phyloP scores from a whole-genome alignment of 2,113 vertebrate species.

The Saimiri boliviensis region DNA sequence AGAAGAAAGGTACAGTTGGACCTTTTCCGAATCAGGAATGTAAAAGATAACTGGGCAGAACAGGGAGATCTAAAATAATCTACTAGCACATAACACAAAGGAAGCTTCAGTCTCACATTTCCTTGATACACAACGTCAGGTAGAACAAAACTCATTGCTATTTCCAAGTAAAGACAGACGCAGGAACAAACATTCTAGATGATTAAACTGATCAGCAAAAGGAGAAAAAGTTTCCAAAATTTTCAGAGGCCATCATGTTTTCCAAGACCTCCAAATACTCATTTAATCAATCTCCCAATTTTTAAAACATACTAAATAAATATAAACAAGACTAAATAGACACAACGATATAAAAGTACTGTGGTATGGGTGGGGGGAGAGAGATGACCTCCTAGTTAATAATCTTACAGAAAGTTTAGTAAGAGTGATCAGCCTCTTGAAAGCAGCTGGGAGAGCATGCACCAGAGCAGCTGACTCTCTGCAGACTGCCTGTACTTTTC shows the following conservation, averaged over 20 bases:
- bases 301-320: slow-evolving; percentile 27
- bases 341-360: not conserved
- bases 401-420: not conserved
- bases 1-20: not conserved
- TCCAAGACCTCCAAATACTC: slow-evolving; percentile 5
- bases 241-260: not conserved
- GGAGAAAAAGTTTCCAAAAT: slow-evolving; percentile 7
- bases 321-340: not conserved
- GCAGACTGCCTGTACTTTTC: not conserved
- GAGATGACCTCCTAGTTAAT: not conserved
- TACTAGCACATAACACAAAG: not conserved
- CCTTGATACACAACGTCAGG: slow-evolving; percentile 17
- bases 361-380: no score
- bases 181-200: slow-evolving; percentile 22
- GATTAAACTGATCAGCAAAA: slow-evolving; percentile 10
- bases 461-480: not conserved
- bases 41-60: not conserved
- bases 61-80: slow-evolving; percentile 11
- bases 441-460: slow-evolving; percentile 8
- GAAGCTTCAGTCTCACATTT: slow-evolving; percentile 17
- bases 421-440: not conserved
- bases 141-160: not conserved
- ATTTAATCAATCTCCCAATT: slow-evolving; percentile 1
- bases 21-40: not conserved
- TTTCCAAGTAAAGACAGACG: slow-evolving; percentile 34